Base-by-base conservation (phyloP, 2,797 vertebrate species). In the Pseudocheirus occidentalis region DNA sequence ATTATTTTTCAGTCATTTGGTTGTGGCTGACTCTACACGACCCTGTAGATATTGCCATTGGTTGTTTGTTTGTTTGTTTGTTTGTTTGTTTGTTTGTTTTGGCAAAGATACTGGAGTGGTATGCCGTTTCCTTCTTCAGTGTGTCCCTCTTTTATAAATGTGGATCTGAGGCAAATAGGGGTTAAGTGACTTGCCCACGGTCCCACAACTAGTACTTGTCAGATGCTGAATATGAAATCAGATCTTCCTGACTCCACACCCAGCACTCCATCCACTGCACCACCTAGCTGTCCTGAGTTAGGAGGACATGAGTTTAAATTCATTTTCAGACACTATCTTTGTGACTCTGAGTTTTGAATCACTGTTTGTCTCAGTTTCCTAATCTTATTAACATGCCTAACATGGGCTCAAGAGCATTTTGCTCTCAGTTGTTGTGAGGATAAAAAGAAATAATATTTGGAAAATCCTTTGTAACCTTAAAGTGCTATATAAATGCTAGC, bases 1-100 rank as follows among this genome's bases (percentile, higher is more conserved):
- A 16, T n/a, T 40, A 40, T 73, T 73, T 34, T 40, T 73, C 18
- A 73, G 6, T 73, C n/a, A 24, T 40, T 40, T 1, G 40, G 6
- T 40, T 18, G 16, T 73, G 18, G 40, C n/a, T 73, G n/a, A 73
- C 66, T 73, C 16, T 40, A 73, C 5, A 21, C 40, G 18, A 73
- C 7, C n/a, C n/a, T 3, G 6, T 73, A 1, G 34, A 73, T 40
- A 24, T n/a, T 2, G n/a, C 6, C n/a, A 2, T 7, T 3, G 0
- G 62, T 1, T 21, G 18, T 73, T 73, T 73, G 16, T 73, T 66
- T 62, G 12, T 62, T 34, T 59, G 28, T 62, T n/a, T 62, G 5
- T 57, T 6, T 40, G 18, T 73, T 73, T 73, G 14, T 73, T 73
- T 66, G 31, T 62, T n/a, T 59, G 53, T 31, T 62, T 66, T 73